Evolutionary conservation across 2,888 invertebrate species (phyloP), one percentile per base, ranked within the genome.

Genomic region (Boloria selene): DNA sequence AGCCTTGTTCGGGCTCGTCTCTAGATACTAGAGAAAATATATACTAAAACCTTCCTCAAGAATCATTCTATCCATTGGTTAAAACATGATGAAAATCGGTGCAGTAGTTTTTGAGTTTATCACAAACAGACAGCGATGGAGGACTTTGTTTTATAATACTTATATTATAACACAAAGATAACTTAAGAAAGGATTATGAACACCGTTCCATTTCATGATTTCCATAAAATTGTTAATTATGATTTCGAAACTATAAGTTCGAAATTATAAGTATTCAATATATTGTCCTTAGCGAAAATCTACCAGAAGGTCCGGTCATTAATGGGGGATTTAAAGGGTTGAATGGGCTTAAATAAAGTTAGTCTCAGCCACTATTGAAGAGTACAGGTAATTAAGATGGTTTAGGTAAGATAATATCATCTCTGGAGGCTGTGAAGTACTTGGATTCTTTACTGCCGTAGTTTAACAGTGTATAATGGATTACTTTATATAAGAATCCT

Each of bases 301-400:
- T 44, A 13, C 31, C 22, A 68, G 72, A 79, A 81, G 83, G 81
- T 80, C 79, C 80, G 86, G 89, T 90, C 90, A 90, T 90, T 90
- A 90, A 90, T 89, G 82, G 79, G 83, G 89, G 90, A 90, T 90
- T 90, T 90, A 83, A 88, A 87, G 90, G 90, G 90, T 90, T 87
- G 88, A 84, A 77, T 79, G 80, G 84, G 77, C 84, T 81, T 81
- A 87, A 89, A 88, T 90, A 87, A 89, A 90, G 87, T 88, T 86
- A 87, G 82, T 81, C 82, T 77, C 80, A 74, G 77, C 60, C 71
- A 38, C 76, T 77, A 81, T 81, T 79, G 81, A 83, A 79, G 78
- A 74, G 73, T 78, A 73, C 87, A 87, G 86, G 88, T 88, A 84
- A 88, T 88, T 86, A 87, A 72, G 73, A 72, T 76, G 73, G 78